A percentile compares a stretch with the other conserved stretches of the same genome.
Conservation (phyloP, 2,888 invertebrate species). For the Mantis religiosa region DNA sequence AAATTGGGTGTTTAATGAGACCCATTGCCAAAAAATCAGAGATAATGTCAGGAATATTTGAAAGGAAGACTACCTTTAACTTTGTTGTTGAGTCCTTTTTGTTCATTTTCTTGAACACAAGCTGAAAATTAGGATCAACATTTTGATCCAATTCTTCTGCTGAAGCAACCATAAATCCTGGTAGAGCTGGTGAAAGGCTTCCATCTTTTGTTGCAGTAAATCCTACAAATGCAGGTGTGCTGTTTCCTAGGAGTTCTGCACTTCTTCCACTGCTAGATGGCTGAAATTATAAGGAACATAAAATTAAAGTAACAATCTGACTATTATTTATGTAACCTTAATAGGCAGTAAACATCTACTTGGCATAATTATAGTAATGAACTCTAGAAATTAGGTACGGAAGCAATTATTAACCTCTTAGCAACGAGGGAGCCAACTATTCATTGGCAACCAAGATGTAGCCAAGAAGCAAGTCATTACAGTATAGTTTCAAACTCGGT, state of each 20-base stretch:
- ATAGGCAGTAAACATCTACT: background rate
- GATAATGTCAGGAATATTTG: too few relatives aligned
- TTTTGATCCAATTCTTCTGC: conserved; percentile 61
- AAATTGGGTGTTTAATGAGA: too few relatives aligned
- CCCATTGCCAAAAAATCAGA: too few relatives aligned
- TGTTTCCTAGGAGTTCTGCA: conserved; percentile 69
- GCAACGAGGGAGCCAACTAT: too few relatives aligned
- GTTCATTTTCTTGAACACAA: conserved; percentile 79
- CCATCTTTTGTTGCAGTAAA: conserved; percentile 61
- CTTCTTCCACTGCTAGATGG: conserved; percentile 88
- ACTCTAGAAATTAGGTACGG: too few relatives aligned
- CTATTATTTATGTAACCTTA: background rate
- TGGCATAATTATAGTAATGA: too few relatives aligned
- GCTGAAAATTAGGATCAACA: conserved; percentile 68
- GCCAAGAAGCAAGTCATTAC: too few relatives aligned
- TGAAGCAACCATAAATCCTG: conserved; percentile 46
- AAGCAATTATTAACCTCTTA: too few relatives aligned
- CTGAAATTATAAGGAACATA: conserved; percentile 49
- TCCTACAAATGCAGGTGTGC: conserved; percentile 57
- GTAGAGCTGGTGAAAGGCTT: conserved; percentile 55
- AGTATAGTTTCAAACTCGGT: too few relatives aligned
- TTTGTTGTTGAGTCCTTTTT: conserved; percentile 90
- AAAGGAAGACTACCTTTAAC: conserved; percentile 73
- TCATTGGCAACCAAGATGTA: too few relatives aligned
- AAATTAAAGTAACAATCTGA: background rate